Conservation (phyloP, 2,797 vertebrate genomes). For the Rhynchonycteris naso region DNA sequence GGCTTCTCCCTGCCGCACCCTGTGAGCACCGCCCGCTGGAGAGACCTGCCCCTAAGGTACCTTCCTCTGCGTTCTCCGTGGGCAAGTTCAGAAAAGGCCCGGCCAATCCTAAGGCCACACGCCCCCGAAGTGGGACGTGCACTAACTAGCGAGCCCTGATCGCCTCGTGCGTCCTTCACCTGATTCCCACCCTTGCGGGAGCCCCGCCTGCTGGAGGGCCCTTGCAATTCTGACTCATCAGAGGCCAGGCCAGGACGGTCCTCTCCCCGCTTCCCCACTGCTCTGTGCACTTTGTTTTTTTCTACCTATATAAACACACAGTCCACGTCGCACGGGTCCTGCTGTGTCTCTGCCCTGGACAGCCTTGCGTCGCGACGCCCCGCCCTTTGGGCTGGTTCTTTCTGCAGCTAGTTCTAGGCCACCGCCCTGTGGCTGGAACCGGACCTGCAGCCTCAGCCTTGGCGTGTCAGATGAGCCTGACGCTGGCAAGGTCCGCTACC, state of each 20-base stretch:
- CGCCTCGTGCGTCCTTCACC: background rate
- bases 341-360: background rate
- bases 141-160: background rate
- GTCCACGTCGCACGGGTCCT: constrained; percentile 10
- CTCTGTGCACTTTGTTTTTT: constrained; percentile 75
- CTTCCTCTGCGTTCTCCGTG: background rate
- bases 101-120: background rate
- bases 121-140: background rate
- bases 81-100: constrained; percentile 15
- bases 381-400: background rate
- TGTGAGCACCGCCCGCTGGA: background rate
- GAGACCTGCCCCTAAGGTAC: background rate
- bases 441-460: background rate
- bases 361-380: too few species aligned
- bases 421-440: background rate
- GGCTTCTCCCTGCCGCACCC: background rate
- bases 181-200: background rate
- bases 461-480: background rate
- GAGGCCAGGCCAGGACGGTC: background rate
- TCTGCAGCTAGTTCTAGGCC: background rate
- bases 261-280: background rate
- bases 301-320: constrained; percentile 74
- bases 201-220: background rate
- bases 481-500: background rate
- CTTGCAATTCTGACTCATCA: background rate